Evolutionary conservation across 2,113 vertebrate species (phyloP).

Genomic region (Pipa parva): DNA sequence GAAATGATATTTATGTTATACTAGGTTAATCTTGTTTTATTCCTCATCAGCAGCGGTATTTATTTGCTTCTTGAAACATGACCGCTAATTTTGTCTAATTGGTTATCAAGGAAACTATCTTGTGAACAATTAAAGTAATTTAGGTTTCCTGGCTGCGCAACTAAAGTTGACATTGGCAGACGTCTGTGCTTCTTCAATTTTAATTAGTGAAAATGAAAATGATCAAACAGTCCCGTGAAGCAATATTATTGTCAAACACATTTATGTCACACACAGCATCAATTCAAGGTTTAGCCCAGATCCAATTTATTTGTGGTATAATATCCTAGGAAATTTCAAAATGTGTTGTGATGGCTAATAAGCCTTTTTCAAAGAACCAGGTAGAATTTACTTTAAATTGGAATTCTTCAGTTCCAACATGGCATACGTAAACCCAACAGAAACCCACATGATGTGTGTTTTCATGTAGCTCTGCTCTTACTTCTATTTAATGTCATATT

Average conservation of each 20-base stretch:
- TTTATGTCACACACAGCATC: constrained; percentile 51
- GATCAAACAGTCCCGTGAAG: constrained; percentile 73
- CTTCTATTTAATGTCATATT: too few species aligned
- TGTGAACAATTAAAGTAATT: constrained; percentile 99
- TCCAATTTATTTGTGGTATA: constrained; percentile 27
- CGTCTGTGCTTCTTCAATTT: constrained; percentile 92
- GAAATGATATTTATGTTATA: constrained; percentile 83
- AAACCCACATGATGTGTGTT: neutral
- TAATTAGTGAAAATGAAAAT: constrained; percentile 88
- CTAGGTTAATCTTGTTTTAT: constrained; percentile 68
- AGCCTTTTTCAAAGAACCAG: neutral
- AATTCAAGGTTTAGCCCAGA: constrained; percentile 37
- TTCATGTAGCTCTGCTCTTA: neutral
- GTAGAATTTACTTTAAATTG: neutral
- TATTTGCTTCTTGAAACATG: constrained; percentile 87
- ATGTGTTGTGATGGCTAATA: constrained; percentile 2
- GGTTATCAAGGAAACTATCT: constrained; percentile 95
- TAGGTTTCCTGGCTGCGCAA: constrained; percentile 97
- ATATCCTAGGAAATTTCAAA: constrained; percentile 19
- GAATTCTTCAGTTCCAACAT: neutral
- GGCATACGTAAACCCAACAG: neutral
- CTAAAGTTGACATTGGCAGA: constrained; percentile 84
- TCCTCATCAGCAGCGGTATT: constrained; percentile 71
- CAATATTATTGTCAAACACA: constrained; percentile 73
- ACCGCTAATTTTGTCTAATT: constrained; percentile 91